Base-by-base conservation (phyloP, 2,888 invertebrate genomes). In the Periphyllus acericola region DNA sequence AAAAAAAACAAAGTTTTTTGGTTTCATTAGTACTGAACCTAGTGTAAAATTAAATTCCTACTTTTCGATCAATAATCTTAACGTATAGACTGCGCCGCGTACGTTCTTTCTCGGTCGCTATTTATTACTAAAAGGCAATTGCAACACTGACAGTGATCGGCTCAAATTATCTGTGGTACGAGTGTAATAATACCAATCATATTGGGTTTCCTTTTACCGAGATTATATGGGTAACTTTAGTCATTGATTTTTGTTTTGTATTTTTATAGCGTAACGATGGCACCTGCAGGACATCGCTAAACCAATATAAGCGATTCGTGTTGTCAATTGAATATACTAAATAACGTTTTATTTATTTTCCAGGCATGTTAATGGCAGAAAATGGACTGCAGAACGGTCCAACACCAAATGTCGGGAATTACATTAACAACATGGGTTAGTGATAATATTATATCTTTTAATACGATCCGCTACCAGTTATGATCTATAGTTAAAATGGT, bases 351-450 rank as follows among this genome's bases (percentile, higher is more conserved):
- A 66, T 84, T 82, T 84, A 66, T 76, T 80, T 86, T 86, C 25
- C 46, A 87, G 87, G 87, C 8, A 87, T 87, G 87, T 40, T 87
- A 60, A 75, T 87, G 87, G 60, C 87, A 6, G 87, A 87, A 81
- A 87, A 86, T 19, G 79, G 80, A 46, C 36, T 80, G 9, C 87
- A 87, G 11, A 79, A 89, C 80, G 90, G 89, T 88, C 34, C 74
- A 46, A 19, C 74, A n/a, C 55, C 72, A 46, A 81, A 74, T 21
- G 87, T 80, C n/a, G 80, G 80, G n/a, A 85, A 34, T 68, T 85
- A 79, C 76, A 88, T 72, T 14, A 83, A 88, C 68, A 88, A 80
- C n/a, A 82, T 83, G 83, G 68, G 88, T 83, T 29, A 32, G 83
- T 88, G 2, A 14, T 0, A 52, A 82, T 36, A 72, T 71, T 71